phyloP scores from a whole-genome alignment of 2,888 invertebrate species.

The Keiferia lycopersicella region DNA sequence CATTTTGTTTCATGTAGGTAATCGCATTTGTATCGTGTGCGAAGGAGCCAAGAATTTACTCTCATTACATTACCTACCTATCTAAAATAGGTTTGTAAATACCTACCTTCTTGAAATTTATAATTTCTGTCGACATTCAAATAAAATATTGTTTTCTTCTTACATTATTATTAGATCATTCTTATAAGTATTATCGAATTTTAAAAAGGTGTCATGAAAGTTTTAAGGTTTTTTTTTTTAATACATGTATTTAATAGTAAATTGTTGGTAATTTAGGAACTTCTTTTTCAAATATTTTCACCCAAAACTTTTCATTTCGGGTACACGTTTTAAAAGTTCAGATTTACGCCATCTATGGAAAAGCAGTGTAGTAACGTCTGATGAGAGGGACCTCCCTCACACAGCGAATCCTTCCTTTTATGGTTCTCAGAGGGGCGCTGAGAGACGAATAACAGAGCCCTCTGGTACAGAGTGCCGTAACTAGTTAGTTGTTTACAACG shows the following conservation, averaged over 20 bases:
- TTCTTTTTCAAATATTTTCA: too few species aligned
- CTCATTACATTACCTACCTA: not conserved
- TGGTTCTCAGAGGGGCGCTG: not conserved
- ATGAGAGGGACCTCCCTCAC: not conserved
- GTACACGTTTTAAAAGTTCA: not conserved
- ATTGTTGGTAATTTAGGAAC: too few species aligned
- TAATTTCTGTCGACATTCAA: too few species aligned
- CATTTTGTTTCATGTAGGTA: not conserved
- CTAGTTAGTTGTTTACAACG: not conserved
- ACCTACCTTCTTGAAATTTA: too few species aligned
- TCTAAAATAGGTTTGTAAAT: not conserved
- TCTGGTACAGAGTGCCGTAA: conserved; percentile 3
- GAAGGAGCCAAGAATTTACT: conserved; percentile 4
- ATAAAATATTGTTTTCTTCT: too few species aligned
- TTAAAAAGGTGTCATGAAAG: too few species aligned
- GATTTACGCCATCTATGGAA: conserved; percentile 8
- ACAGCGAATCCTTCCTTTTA: not conserved
- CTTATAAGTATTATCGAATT: too few species aligned
- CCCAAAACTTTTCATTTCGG: too few species aligned
- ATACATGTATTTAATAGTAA: too few species aligned
- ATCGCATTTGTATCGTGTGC: not conserved
- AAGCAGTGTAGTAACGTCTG: not conserved
- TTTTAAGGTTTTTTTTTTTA: too few species aligned
- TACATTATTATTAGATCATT: too few species aligned
- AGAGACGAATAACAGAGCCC: conserved; percentile 10